Conservation (phyloP, 2,888 invertebrate genomes). For the Agriopis aurantiaria region DNA sequence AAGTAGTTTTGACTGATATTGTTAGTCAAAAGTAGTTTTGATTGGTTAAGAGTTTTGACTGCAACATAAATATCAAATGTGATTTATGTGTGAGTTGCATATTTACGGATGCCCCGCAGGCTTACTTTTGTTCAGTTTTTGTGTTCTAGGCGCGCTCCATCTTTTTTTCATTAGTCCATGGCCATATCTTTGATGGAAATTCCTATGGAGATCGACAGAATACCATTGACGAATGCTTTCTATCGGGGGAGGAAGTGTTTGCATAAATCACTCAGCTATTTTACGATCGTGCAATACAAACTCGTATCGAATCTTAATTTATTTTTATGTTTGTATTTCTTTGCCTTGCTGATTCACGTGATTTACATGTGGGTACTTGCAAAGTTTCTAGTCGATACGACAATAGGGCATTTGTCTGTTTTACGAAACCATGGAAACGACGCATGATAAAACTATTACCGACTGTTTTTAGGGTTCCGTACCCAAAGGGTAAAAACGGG, state of each 20-base stretch:
- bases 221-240: conserved; percentile 61
- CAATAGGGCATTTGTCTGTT: too few relatives aligned
- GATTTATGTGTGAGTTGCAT: not conserved
- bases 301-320: conserved; percentile 27
- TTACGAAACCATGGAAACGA: too few relatives aligned
- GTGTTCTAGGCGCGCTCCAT: not conserved
- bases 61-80: too few relatives aligned
- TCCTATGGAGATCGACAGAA: conserved; percentile 66
- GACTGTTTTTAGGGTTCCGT: too few relatives aligned
- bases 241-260: conserved; percentile 49
- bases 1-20: too few relatives aligned
- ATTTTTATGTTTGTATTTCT: conserved; percentile 35
- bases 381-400: not conserved
- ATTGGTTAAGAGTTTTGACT: too few relatives aligned
- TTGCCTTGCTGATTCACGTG: conserved; percentile 15
- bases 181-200: conserved; percentile 62
- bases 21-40: too few relatives aligned
- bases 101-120: not conserved
- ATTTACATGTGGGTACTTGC: conserved; percentile 2
- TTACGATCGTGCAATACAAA: conserved; percentile 36
- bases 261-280: conserved; percentile 40
- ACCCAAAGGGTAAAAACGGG: too few relatives aligned
- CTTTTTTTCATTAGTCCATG: not conserved
- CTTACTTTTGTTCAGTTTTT: not conserved
- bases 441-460: too few relatives aligned